These are phyloP conservation scores for Ateles fusciceps DNA, from an alignment of 2,797 vertebrate genomes.

Conservation along the genomic window DNA sequence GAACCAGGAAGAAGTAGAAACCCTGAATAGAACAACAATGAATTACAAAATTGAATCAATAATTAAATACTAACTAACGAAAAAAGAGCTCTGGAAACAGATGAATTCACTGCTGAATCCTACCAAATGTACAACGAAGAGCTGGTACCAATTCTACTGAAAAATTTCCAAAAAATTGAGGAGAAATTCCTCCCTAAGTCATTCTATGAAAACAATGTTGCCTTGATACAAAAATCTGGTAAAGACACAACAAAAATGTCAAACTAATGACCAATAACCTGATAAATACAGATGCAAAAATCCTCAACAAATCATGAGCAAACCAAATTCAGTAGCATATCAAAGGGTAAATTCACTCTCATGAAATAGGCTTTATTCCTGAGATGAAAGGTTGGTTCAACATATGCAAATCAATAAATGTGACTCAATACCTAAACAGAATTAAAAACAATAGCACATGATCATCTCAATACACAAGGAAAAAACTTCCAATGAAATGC, in stretches of 20 bases:
- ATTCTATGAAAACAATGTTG: neutral
- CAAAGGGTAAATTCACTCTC: neutral
- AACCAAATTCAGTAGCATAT: neutral
- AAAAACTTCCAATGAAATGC: neutral
- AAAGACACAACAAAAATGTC: neutral
- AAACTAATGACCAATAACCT: neutral
- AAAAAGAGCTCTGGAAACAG: neutral
- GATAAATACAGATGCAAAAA: neutral
- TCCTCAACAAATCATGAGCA: neutral
- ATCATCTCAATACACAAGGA: neutral
- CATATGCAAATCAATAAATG: neutral
- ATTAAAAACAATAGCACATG: neutral
- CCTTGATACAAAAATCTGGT: neutral
- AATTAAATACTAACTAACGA: neutral
- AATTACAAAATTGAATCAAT: neutral
- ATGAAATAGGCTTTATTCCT: neutral
- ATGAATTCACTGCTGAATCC: neutral
- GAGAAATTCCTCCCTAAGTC: neutral
- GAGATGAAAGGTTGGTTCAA: neutral
- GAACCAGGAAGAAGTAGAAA: neutral
- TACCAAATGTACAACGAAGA: neutral
- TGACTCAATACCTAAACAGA: neutral
- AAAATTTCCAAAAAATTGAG: neutral
- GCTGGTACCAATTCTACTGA: neutral
- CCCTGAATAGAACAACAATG: neutral